Base-by-base conservation (phyloP, 2,888 invertebrate genomes). In the Drosophila kambysellisi region DNA sequence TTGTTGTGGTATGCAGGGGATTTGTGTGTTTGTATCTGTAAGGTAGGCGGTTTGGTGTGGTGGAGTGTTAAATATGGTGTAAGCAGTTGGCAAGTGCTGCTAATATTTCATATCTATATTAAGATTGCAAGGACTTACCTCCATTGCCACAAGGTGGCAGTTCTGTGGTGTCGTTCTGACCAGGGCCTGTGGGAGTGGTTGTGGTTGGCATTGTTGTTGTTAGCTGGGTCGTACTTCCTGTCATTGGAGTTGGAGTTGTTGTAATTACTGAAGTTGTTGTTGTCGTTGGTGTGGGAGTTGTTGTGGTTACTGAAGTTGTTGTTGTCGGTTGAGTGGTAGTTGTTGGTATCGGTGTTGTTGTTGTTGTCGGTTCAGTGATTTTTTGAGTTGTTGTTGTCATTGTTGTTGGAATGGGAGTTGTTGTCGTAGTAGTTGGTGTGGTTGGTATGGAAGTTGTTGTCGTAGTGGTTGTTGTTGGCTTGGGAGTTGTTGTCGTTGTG, bases 1-100 rank as follows among this genome's bases (percentile, higher is more conserved):
- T 25, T 58, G 61, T 57, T 61, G 68, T 64, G 53, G 76, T 70
- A 67, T 79, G 59, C 82, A 82, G 52, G 66, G 67, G 11, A 15
- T 11, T 52, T 74, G 76, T 70, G 78, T 76, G 32, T 70, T 60
- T 63, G 74, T 70, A 73, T 85, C 83, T 85, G 84, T 73, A 72
- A 83, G 63, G 67, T 54, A 81, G 56, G 68, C 63, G 51, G 62
- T 67, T 59, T 32, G 51, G 53, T 71, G 69, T 68, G 33, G 39
- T 66, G 68, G 54, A 61, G 71, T 79, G 70, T 72, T 37, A 15
- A n/a, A 39, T 50, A 32, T 35, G n/a, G 41, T 41, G 48, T 66
- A 9, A 11, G 25, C 41, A 53, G 32, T n/a, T 33, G n/a, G 5
- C n/a, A 25, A n/a, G 35, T 35, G 15, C 43, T 52, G 46, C 51